Conservation (phyloP, 2,113 vertebrate species). For the Mustelus asterias region DNA sequence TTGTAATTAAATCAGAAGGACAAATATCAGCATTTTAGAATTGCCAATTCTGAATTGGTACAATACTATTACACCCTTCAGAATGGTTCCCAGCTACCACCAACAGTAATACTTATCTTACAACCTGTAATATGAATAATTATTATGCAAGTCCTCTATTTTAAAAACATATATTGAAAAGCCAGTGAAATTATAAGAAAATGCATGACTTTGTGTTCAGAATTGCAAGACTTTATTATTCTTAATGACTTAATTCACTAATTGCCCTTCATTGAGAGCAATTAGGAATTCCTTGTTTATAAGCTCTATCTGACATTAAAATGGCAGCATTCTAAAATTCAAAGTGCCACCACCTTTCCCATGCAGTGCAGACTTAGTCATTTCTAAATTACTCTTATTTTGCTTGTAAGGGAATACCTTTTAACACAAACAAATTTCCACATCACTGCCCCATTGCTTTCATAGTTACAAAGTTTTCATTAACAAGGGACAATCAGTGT, state of each 20-base stretch:
- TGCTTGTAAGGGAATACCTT: slow-evolving; percentile 30
- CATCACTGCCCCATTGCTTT: not conserved
- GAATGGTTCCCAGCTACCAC: not conserved
- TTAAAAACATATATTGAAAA: not conserved
- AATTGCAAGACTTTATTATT: not conserved
- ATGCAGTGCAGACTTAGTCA: not conserved
- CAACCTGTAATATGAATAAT: not conserved
- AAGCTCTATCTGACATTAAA: not conserved
- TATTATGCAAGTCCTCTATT: not conserved
- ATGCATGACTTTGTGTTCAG: slow-evolving; percentile 1
- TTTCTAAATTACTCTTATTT: slow-evolving; percentile 25
- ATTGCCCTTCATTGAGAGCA: not conserved
- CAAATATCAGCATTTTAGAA: not conserved
- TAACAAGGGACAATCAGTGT: slow-evolving; percentile 9
- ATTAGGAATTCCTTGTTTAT: not conserved
- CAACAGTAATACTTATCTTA: not conserved
- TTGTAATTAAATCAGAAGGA: not conserved
- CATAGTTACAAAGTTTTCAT: slow-evolving; percentile 14
- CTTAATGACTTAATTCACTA: slow-evolving; percentile 19
- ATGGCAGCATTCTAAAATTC: not conserved
- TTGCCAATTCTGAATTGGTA: not conserved
- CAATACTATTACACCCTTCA: not conserved
- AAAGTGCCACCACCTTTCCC: not conserved
- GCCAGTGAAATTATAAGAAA: not conserved
- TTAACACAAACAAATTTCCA: slow-evolving; percentile 22